Evolutionary conservation across 1,140 invertebrate genomes (phyloP), one percentile per base, ranked within the genome.

Genomic region (Drosophila kohkoa): DNA sequence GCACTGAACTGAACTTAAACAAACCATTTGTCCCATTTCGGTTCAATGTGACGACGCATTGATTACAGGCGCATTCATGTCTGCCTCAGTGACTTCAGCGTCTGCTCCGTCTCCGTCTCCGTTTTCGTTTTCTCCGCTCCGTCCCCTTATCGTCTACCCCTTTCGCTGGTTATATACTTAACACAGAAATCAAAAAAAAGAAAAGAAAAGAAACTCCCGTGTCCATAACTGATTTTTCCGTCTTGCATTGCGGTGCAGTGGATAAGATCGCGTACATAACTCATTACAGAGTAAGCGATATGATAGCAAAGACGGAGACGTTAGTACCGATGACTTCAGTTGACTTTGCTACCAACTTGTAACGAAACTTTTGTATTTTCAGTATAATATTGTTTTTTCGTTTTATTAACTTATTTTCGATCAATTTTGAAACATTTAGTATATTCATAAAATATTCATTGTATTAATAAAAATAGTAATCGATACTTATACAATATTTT

Each of bases 221-320:
- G 79, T 35, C 75, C 77, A 80, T 75, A 83, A 83, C 70, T 73
- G 77, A 72, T 77, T 81, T 82, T 57, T 63, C 74, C 69, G 41
- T 67, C 41, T 48, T 59, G 60, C 65, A 58, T 58, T 75, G 81
- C 71, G 49, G 48, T 52, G 68, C 64, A 51, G 35, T 62, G 86
- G 85, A 89, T 89, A 89, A 89, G 85, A 89, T 90, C 85, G 81
- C 68, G 72, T 81, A 89, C 85, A 89, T 89, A 89, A 89, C 81
- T 89, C 85, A 89, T 89, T 89, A 89, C 86, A 63, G 77, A 46
- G 48, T 55, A 69, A 58, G 70, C 74, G 83, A 88, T 88, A 89
- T 81, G 80, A 80, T 79, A 73, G 71, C 57, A n/a, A 41, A 30
- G 15, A 57, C 38, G 11, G n/a, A 10, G 28, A 20, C 7, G 25